phyloP scores from a whole-genome alignment of 2,113 vertebrate genomes.

The Beaufortia kweichowensis region DNA sequence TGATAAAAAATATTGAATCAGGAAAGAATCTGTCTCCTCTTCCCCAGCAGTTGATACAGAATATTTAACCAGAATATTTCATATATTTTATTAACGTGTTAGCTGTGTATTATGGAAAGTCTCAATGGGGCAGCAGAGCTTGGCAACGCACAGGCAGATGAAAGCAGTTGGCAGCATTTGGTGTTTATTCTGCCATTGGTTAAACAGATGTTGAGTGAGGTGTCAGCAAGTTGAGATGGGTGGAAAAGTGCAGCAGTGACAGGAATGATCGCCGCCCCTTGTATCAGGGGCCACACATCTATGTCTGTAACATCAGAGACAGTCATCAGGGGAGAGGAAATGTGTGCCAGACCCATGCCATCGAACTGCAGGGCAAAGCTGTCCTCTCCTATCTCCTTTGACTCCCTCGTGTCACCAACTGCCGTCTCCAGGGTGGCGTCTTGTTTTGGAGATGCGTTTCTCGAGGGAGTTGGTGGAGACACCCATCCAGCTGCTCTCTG shows the following conservation, averaged over 20 bases:
- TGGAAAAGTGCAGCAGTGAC: constrained; percentile 28
- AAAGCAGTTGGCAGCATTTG: constrained; percentile 31
- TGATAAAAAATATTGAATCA: constrained; percentile 40
- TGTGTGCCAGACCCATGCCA: not conserved
- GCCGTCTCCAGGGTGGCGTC: constrained; percentile 9
- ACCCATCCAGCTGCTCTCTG: constrained; percentile 61
- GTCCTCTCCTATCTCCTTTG: not conserved
- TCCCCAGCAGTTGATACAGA: constrained; percentile 15
- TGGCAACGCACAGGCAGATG: constrained; percentile 30
- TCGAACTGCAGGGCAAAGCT: constrained; percentile 5
- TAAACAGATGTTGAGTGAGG: constrained; percentile 41
- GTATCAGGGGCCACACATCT: not conserved
- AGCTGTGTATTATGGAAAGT: not conserved
- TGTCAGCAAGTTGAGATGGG: constrained; percentile 30
- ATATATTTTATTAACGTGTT: constrained; percentile 4
- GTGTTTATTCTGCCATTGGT: constrained; percentile 40
- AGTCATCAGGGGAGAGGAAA: not conserved
- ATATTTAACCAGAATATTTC: not conserved
- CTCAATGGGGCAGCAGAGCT: constrained; percentile 3
- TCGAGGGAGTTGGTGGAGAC: constrained; percentile 54
- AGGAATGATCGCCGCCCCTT: not conserved
- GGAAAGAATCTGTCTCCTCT: constrained; percentile 18
- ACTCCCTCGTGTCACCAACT: constrained; percentile 28
- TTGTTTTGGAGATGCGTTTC: constrained; percentile 56
- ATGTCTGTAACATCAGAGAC: not conserved